A percentile compares a stretch with the other conserved stretches of the same genome.
Conservation (phyloP, 2,888 invertebrate genomes). For the Gisinianus flammeolus region DNA sequence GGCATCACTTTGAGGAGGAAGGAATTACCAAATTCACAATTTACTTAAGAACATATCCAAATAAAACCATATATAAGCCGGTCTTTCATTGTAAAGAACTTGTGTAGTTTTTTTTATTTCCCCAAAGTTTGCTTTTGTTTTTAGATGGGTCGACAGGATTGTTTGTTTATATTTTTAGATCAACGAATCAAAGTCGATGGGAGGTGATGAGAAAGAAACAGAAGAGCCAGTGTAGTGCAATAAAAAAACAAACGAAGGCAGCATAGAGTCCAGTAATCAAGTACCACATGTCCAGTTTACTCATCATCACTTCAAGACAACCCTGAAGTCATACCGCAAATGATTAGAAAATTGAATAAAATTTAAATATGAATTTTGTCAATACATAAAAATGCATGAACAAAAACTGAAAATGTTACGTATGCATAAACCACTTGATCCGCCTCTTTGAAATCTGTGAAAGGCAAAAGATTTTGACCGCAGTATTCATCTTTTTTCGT, state of each 20-base stretch:
- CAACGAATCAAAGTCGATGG: slow-evolving; percentile 13
- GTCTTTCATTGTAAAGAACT: too few relatives aligned
- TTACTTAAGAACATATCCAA: too few relatives aligned
- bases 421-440: slow-evolving; percentile 15
- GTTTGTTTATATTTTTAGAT: too few relatives aligned
- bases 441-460: background rate
- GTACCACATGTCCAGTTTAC: slow-evolving; percentile 20
- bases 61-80: too few relatives aligned
- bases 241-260: background rate
- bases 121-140: too few relatives aligned
- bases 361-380: too few relatives aligned
- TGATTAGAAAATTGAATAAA: too few relatives aligned
- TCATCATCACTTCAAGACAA: slow-evolving; percentile 16
- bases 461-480: slow-evolving; percentile 24
- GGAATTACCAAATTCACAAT: too few relatives aligned
- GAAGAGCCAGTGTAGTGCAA: slow-evolving; percentile 19
- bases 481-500: slow-evolving; percentile 18
- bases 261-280: slow-evolving; percentile 8
- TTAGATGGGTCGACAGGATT: too few relatives aligned
- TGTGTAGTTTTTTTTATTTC: too few relatives aligned
- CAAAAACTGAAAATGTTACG: background rate
- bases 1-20: too few relatives aligned
- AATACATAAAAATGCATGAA: background rate
- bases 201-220: slow-evolving; percentile 31
- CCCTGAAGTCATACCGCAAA: slow-evolving; percentile 7